These are phyloP conservation scores for Lamellibrachia columna DNA, from an alignment of 2,888 invertebrate genomes.

Conservation along the genomic window DNA sequence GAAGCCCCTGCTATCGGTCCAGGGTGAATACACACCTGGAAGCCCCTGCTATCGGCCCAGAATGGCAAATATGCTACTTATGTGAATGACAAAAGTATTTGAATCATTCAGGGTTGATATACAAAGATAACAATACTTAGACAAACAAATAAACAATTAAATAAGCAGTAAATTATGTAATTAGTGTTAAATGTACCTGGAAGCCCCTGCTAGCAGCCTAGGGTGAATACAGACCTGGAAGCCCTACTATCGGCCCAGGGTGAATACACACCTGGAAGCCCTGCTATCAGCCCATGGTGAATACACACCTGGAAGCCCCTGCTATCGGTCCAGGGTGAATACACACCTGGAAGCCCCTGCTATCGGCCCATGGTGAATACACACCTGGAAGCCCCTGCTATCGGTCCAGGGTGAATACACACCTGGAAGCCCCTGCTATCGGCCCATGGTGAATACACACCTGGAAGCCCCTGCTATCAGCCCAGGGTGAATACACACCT, in stretches of 20 bases:
- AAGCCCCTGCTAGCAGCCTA: slow-evolving; percentile 26
- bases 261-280: not conserved
- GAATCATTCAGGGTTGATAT: too few species aligned
- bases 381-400: not conserved
- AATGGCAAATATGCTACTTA: too few species aligned
- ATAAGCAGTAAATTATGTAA: too few species aligned
- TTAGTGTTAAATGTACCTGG: not conserved
- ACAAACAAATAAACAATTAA: too few species aligned
- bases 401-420: not conserved
- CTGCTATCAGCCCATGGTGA: slow-evolving; percentile 34
- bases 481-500: not conserved
- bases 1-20: not conserved
- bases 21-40: not conserved
- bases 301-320: not conserved
- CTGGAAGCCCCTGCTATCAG: not conserved
- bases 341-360: not conserved
- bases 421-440: not conserved
- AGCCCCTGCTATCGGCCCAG: slow-evolving; percentile 26
- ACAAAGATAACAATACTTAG: too few species aligned
- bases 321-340: not conserved
- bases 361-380: slow-evolving; percentile 33
- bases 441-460: slow-evolving; percentile 31
- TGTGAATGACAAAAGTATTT: too few species aligned
- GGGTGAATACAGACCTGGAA: slow-evolving; percentile 25
- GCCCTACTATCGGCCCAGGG: not conserved